Percentiles rank a stretch among this genome's conserved stretches.
Evolutionary conservation across 2,888 invertebrate species (phyloP).

Genomic region (Norana najaformis): DNA sequence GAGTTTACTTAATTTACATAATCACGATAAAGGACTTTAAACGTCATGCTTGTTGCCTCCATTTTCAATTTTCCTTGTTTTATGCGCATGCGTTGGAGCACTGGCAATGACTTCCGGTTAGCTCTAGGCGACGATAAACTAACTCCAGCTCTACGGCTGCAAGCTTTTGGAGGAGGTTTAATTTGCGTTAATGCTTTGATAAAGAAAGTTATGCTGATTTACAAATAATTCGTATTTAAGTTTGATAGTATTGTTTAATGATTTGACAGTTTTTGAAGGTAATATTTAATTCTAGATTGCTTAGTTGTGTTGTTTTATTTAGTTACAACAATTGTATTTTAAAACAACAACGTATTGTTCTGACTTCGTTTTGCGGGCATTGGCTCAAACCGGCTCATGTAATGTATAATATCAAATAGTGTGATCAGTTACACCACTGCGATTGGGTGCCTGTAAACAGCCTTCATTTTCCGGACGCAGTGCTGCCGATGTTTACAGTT

Average conservation of each 20-base stretch:
- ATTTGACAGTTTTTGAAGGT: background rate
- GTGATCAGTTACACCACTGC: background rate
- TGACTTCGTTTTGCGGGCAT: no score
- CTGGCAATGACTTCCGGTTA: background rate
- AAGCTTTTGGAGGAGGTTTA: background rate
- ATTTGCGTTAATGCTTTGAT: background rate
- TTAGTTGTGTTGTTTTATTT: background rate
- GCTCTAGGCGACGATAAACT: conserved; percentile 26
- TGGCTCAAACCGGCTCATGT: no score
- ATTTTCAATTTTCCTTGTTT: background rate
- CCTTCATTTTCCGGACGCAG: background rate
- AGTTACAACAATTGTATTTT: background rate
- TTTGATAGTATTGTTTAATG: background rate
- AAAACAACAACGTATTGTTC: background rate
- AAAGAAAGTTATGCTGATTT: background rate
- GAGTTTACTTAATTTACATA: no score
- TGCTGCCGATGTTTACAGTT: no score
- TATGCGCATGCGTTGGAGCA: background rate
- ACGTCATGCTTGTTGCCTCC: background rate
- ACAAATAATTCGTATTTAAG: background rate
- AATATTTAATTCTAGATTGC: background rate
- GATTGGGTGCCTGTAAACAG: background rate
- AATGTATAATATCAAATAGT: background rate
- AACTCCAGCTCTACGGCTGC: background rate
- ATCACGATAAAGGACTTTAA: background rate